A percentile compares a stretch with the other conserved stretches of the same genome.
Conservation (phyloP, 2,113 vertebrate genomes). For the Brachyhypopomus gauderio region DNA sequence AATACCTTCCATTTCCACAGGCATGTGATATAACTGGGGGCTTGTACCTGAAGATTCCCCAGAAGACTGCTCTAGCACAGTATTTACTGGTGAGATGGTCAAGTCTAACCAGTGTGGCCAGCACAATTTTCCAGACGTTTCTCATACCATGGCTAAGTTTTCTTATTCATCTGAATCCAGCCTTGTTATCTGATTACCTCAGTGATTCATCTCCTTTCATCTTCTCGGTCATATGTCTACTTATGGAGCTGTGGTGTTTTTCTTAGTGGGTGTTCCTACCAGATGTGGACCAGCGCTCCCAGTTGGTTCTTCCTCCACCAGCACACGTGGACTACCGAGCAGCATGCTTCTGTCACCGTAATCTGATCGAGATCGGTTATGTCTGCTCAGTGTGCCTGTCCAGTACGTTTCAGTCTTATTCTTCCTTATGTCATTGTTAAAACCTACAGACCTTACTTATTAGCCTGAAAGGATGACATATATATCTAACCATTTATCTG, state of each 20-base stretch:
- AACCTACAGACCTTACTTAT: too few species aligned
- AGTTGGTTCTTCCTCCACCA: slow-evolving; percentile 87
- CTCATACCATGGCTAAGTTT: too few species aligned
- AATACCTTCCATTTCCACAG: slow-evolving; percentile 68
- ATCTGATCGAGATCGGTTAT: slow-evolving; percentile 96
- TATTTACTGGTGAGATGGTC: slow-evolving; percentile 87
- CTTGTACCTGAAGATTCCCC: slow-evolving; percentile 90
- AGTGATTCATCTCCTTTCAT: too few species aligned
- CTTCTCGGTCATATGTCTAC: too few species aligned
- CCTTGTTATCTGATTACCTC: too few species aligned
- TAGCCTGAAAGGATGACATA: too few species aligned
- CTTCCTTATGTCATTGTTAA: too few species aligned
- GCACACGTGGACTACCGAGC: slow-evolving; percentile 95
- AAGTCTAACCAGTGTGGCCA: too few species aligned
- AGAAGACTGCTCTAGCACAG: slow-evolving; percentile 87
- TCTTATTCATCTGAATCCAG: too few species aligned
- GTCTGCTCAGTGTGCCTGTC: slow-evolving; percentile 97
- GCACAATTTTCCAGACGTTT: too few species aligned
- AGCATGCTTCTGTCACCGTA: slow-evolving; percentile 95
- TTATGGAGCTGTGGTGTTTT: slow-evolving; percentile 33
- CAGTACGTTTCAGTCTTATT: slow-evolving; percentile 75
- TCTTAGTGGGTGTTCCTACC: slow-evolving; percentile 95
- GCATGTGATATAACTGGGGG: slow-evolving; percentile 97
- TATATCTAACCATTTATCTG: too few species aligned
- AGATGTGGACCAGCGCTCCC: slow-evolving; percentile 88